A percentile compares a stretch with the other conserved stretches of the same genome.
phyloP scores from a whole-genome alignment of 2,888 invertebrate species.

The Cantharis nigra region DNA sequence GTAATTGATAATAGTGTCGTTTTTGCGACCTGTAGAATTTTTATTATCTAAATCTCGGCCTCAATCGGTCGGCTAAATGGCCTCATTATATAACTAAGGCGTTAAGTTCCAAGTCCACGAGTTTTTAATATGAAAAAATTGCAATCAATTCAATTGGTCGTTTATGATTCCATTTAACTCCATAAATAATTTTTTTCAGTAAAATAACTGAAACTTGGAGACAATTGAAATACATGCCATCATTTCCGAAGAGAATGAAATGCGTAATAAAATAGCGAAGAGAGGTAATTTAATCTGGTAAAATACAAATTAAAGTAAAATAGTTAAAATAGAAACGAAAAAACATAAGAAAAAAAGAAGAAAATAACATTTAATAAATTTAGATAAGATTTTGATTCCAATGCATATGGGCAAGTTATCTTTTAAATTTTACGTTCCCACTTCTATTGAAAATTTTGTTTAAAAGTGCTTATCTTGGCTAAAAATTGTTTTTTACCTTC shows the following conservation, averaged over 20 bases:
- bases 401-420: too few relatives aligned
- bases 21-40: conserved; percentile 24
- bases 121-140: conserved; percentile 21
- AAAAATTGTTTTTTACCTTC: too few relatives aligned
- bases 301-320: too few relatives aligned
- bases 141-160: not conserved
- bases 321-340: too few relatives aligned
- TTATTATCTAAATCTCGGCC: conserved; percentile 32
- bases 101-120: conserved; percentile 29
- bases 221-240: not conserved
- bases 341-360: too few relatives aligned
- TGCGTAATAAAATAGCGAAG: too few relatives aligned
- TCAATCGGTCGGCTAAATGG: conserved; percentile 30
- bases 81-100: conserved; percentile 30
- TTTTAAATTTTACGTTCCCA: too few relatives aligned
- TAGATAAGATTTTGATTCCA: too few relatives aligned
- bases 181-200: not conserved
- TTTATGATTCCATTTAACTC: not conserved
- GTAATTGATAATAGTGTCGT: conserved; percentile 15
- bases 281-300: too few relatives aligned
- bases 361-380: too few relatives aligned
- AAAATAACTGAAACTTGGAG: not conserved
- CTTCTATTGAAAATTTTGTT: too few relatives aligned
- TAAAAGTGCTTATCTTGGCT: too few relatives aligned
- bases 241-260: not conserved